These are phyloP conservation scores for Leptinotarsa tumamoca DNA, from an alignment of 2,888 invertebrate genomes.

Conservation along the genomic window DNA sequence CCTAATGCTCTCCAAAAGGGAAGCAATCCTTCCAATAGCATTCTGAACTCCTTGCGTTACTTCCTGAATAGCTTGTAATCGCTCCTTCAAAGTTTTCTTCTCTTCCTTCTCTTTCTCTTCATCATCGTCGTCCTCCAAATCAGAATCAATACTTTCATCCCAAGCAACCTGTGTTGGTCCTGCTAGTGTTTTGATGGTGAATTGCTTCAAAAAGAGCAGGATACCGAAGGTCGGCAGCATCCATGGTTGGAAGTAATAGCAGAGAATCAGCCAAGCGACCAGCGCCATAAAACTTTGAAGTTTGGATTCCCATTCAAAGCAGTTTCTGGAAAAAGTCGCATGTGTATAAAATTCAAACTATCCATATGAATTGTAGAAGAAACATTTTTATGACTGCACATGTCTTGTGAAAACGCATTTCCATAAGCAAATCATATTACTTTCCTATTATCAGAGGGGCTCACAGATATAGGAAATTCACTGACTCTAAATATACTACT, in stretches of 20 bases:
- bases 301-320: constrained; percentile 97
- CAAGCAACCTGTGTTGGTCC: constrained; percentile 62
- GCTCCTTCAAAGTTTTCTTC: constrained; percentile 93
- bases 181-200: constrained; percentile 70
- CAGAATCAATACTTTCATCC: constrained; percentile 66
- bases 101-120: constrained; percentile 90
- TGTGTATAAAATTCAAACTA: background rate
- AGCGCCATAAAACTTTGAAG: constrained; percentile 86
- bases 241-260: constrained; percentile 95
- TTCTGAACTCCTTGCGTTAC: constrained; percentile 97
- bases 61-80: constrained; percentile 95
- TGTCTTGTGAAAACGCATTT: too few relatives aligned
- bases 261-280: constrained; percentile 85
- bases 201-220: constrained; percentile 82
- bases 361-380: too few relatives aligned
- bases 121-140: constrained; percentile 87
- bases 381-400: too few relatives aligned
- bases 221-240: constrained; percentile 90
- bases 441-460: too few relatives aligned
- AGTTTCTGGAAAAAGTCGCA: constrained; percentile 76
- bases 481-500: too few relatives aligned
- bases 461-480: too few relatives aligned
- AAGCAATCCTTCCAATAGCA: constrained; percentile 92
- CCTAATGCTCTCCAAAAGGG: constrained; percentile 93
- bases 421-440: too few relatives aligned